Base-by-base conservation (phyloP, 2,888 invertebrate species). In the Therioaphis trifolii region DNA sequence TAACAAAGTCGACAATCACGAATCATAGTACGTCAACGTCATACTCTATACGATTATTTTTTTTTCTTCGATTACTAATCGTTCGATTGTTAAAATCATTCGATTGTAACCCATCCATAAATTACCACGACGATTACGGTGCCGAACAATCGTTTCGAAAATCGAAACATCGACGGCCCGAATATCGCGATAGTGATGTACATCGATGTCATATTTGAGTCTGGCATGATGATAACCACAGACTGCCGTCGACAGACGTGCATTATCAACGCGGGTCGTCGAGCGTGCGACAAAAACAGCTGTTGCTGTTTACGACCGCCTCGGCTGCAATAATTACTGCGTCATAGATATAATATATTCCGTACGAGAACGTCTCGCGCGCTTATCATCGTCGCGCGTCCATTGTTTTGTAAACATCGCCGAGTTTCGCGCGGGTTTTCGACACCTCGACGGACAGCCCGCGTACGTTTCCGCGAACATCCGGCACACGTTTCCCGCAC, bases 371-470 rank as follows among this genome's bases (percentile, higher is more conserved):
- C 43, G 4, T 58, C 12, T 21, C 9, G 43, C 11, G 7, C n/a
- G n/a, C 61, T 76, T 76, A 76, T 76, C 75, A 76, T 76, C 21
- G 52, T 46, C 52, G 11, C 52, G 35, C 43, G 43, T 27, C 18
- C 35, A 29, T 9, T 66, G 49, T 49, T 66, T 66, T 77, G 35
- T 52, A 77, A 77, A 77, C 77, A 77, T 66, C 49, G 63, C 4
- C n/a, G n/a, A 21, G 24, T 5, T 12, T n/a, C n/a, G 9, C 76
- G 27, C n/a, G n/a, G n/a, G 29, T 77, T 63, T 12, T 2, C 4
- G 12, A 66, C 2, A 0, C 7, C 5, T 12, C 7, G 40, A 9
- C 18, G 1, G 3, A 0, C 24, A 24, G 21, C 3, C 35, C 1
- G 2, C 5, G 18, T 29, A 14, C 14, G 24, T 4, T 43, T 43